Evolutionary conservation across 1,140 invertebrate species (phyloP).

Genomic region (Rhyacophila brunnea): DNA sequence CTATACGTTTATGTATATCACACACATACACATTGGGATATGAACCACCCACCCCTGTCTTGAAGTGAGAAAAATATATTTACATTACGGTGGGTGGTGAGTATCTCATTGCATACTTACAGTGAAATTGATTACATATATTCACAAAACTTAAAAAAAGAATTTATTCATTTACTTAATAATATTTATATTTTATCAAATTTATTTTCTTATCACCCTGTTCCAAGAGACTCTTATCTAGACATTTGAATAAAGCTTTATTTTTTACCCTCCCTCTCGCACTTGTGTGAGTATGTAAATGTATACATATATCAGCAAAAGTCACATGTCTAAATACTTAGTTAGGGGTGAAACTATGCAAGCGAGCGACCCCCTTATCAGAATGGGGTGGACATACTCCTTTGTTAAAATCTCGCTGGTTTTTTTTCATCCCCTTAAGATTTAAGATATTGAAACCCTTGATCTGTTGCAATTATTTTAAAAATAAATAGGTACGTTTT

Average conservation of each 20-base stretch:
- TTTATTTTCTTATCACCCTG: constrained; percentile 10
- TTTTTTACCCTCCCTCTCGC: constrained; percentile 11
- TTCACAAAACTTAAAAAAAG: background rate
- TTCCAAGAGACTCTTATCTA: constrained; percentile 8
- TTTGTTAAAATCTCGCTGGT: constrained; percentile 34
- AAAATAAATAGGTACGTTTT: no score
- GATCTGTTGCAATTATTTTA: constrained; percentile 29
- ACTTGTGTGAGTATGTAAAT: constrained; percentile 4
- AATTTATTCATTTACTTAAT: background rate
- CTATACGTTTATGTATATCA: no score
- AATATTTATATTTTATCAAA: no score
- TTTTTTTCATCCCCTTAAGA: constrained; percentile 33
- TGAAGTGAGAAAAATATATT: no score
- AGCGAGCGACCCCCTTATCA: constrained; percentile 6
- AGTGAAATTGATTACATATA: no score
- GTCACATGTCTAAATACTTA: constrained; percentile 32
- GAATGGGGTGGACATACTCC: constrained; percentile 24
- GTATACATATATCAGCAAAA: background rate
- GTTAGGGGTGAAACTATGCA: constrained; percentile 34
- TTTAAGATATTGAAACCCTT: constrained; percentile 25
- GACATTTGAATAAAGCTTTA: constrained; percentile 27
- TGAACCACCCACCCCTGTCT: no score
- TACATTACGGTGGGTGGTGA: no score
- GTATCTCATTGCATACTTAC: no score
- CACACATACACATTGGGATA: no score